Base-by-base conservation (phyloP, 2,113 vertebrate species). In the Bubo scandiacus region DNA sequence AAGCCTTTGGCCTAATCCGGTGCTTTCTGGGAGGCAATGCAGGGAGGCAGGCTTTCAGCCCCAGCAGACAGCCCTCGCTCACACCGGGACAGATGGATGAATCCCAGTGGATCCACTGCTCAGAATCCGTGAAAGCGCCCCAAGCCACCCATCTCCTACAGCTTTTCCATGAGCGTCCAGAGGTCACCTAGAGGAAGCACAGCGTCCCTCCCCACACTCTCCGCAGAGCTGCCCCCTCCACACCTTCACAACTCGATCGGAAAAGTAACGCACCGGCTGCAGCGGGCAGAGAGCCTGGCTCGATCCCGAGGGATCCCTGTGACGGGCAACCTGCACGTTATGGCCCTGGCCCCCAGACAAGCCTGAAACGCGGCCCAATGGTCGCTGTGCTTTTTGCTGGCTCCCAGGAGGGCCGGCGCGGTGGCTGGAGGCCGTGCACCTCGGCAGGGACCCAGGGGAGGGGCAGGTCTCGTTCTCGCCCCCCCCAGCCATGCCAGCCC, bases 41-140 rank as follows among this genome's bases (percentile, higher is more conserved):
- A 22, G 29, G 45, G 62, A n/a, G 3, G 2, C 5, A 8, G 23
- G 36, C 22, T 21, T 42, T 42, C 40, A 42, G 32, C 43, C 49
- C 54, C 17, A 11, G 21, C 30, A 49, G 40, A 15, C 58, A 65
- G 43, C 34, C 29, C 66, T 42, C 43, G 7, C 43, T 45, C 62
- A 9, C 15, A 3, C 58, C 1, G 8, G 14, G 68, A 30, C 5
- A 3, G 23, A 52, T 5, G 5, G 54, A 21, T 1, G 11, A 2
- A 1, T n/a, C 68, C 2, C 2, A 20, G 43, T 0, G 18, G 55
- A 61, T 5, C 17, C 71, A 23, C 32, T 7, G n/a, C 55, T 36
- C 32, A 2, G 3, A 20, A 23, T 6, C 18, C 5, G 3, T 67
- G 17, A 1, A 34, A 27, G 9, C 3, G 12, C 40, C 52, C 2